Base-by-base conservation (phyloP, 2,113 vertebrate genomes). In the Catharus bicknelli region DNA sequence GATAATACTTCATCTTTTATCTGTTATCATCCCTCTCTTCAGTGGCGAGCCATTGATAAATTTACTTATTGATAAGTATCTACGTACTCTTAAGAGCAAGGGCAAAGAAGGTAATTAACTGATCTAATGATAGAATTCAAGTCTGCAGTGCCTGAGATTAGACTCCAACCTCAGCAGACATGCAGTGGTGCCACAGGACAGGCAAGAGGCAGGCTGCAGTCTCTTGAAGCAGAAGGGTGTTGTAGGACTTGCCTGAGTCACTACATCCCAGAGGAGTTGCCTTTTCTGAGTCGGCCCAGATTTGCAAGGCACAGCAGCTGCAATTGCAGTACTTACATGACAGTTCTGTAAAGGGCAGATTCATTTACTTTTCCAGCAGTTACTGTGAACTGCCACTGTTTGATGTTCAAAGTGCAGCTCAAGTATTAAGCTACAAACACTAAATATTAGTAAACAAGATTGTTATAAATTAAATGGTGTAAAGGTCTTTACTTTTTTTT, bases 401-500 rank as follows among this genome's bases (percentile, higher is more conserved):
- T 74, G 64, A 70, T 25, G 9, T 75, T 86, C 40, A 25, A 1
- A 30, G 34, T 81, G 77, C 53, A 75, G 22, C 57, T 82, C 50
- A 50, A 73, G 32, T 53, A 14, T 74, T 87, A 68, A 61, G 45
- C 62, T 85, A 34, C 64, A 86, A 90, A 42, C 25, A 50, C 68
- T 72, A 90, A 90, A 82, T 79, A 86, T 84, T 91, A 38, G 59
- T 32, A 54, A 87, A 53, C 29, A 86, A 86, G 68, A 45, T 85
- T 75, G 20, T 38, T 62, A 16, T 32, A 84, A 82, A 78, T 91
- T 67, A 78, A 85, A 59, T 36, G 13, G 4, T 45, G 29, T 55
- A 78, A 81, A 74, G 57, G 32, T 59, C 6, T 81, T 89, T 53
- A 36, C 5, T 6, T 11, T 63, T 63, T 55, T 83, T 72, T 69